Evolutionary conservation across 2,113 vertebrate genomes (phyloP).

Genomic region (Peromyscus polionotus): DNA sequence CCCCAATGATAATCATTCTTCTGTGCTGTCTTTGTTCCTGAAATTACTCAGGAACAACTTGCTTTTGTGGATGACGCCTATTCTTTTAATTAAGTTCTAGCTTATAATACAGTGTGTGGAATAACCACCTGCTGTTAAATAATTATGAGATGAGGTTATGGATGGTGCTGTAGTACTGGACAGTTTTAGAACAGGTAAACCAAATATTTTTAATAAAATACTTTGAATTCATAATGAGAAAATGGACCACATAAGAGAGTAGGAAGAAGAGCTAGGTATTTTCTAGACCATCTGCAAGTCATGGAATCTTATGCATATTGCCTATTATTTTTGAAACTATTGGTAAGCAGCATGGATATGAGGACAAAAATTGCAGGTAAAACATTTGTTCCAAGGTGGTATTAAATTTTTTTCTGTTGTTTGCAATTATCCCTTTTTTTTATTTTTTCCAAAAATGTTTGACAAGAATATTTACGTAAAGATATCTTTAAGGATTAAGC

Average conservation of each 20-base stretch:
- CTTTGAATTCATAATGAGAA: neutral
- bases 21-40: neutral
- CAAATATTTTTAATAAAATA: neutral
- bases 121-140: neutral
- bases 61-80: fast-evolving
- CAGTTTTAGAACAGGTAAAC: neutral
- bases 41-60: neutral
- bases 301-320: neutral
- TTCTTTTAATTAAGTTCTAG: neutral
- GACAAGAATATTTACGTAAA: neutral
- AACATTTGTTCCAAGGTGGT: neutral
- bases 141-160: neutral
- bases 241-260: neutral
- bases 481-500: neutral
- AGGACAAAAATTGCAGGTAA: neutral
- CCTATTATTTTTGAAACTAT: neutral
- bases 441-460: neutral
- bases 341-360: neutral
- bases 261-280: neutral
- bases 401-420: neutral
- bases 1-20: neutral
- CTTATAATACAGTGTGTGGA: neutral
- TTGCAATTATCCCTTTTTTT: neutral
- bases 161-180: neutral
- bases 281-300: neutral